These are phyloP conservation scores for Holacanthella duospinosa DNA, from an alignment of 2,888 invertebrate species.

Conservation along the genomic window DNA sequence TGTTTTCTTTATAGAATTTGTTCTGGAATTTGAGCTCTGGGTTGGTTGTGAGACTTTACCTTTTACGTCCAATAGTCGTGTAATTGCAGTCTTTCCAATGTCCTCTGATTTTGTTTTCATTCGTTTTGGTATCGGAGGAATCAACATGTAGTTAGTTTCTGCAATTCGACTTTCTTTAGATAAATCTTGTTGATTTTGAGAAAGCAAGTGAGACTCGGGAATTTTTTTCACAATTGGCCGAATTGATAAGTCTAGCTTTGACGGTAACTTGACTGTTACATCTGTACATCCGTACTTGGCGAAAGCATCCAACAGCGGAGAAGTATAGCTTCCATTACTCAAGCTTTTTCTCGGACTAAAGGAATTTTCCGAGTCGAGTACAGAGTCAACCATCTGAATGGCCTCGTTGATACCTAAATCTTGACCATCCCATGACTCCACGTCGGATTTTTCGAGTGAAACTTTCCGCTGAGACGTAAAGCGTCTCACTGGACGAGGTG, in stretches of 20 bases:
- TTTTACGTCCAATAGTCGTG: not conserved
- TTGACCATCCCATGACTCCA: conserved; percentile 17
- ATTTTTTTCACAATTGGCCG: not conserved
- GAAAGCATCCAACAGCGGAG: not conserved
- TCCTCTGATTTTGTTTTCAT: too few species aligned
- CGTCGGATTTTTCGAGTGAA: conserved; percentile 17
- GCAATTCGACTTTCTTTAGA: too few species aligned
- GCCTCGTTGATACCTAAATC: conserved; percentile 14
- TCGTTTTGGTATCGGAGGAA: too few species aligned
- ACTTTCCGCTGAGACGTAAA: conserved; percentile 17
- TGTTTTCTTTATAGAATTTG: too few species aligned
- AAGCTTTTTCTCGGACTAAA: not conserved
- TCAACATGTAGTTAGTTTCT: too few species aligned
- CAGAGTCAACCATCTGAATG: conserved; percentile 17
- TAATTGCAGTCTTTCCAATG: not conserved
- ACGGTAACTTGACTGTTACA: not conserved
- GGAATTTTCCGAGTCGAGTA: not conserved
- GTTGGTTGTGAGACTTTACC: too few species aligned
- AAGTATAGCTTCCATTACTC: not conserved
- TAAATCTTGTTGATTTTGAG: too few species aligned
- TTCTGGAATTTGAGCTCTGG: not conserved
- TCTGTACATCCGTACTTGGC: not conserved
- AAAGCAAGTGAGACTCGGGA: too few species aligned
- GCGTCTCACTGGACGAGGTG: too few species aligned
- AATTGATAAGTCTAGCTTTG: not conserved